Percentiles rank a stretch among this genome's conserved stretches.
phyloP scores from a whole-genome alignment of 2,113 vertebrate species.

The Melanerpes aurifrons region DNA sequence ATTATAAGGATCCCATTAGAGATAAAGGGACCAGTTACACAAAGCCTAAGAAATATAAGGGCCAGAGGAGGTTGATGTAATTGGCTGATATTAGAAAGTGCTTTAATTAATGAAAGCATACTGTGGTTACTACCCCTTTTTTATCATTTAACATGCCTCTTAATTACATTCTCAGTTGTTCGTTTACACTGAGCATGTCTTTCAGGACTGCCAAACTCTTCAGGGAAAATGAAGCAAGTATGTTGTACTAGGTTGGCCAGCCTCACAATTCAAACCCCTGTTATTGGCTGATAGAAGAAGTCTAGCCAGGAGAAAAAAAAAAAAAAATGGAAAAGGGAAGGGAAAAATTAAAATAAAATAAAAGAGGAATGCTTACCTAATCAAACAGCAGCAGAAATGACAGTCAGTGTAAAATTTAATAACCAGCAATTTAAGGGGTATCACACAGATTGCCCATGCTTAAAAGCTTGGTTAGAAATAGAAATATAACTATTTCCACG shows the following conservation, averaged over 20 bases:
- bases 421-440: neutral
- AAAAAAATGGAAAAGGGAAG: neutral
- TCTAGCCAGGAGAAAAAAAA: neutral
- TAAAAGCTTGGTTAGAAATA: conserved; percentile 31
- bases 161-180: conserved; percentile 67
- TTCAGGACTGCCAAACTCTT: conserved; percentile 63
- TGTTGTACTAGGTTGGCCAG: conserved; percentile 30
- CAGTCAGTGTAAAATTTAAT: conserved; percentile 14
- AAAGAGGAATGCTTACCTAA: neutral
- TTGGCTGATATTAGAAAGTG: conserved; percentile 68
- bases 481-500: neutral
- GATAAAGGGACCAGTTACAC: conserved; percentile 70
- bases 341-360: neutral
- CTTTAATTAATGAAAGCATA: conserved; percentile 75
- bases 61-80: conserved; percentile 70
- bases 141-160: conserved; percentile 66
- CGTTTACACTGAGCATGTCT: conserved; percentile 61
- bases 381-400: conserved; percentile 39
- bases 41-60: conserved; percentile 72
- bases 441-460: neutral
- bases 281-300: conserved; percentile 8
- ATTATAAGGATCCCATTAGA: conserved; percentile 77
- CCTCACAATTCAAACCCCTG: neutral
- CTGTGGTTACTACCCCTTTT: conserved; percentile 62
- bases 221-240: conserved; percentile 31